Base-by-base conservation (phyloP, 2,113 vertebrate genomes). In the Pycnonotus jocosus region DNA sequence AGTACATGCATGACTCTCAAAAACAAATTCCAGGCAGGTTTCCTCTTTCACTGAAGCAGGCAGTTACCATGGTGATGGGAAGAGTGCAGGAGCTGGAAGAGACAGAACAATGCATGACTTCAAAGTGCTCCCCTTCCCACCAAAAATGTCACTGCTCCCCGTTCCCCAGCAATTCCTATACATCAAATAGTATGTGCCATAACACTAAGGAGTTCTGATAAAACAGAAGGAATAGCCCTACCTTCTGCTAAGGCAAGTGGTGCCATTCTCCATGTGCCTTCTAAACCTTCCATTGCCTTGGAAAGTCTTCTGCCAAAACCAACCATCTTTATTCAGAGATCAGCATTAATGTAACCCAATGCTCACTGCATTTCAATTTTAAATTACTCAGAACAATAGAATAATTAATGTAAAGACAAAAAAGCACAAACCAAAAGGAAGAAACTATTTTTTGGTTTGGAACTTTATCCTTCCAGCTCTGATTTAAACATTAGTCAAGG, bases 11-110 rank as follows among this genome's bases (percentile, higher is more conserved):
- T 88, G 94, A 81, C 84, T 95, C 80, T 83, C 42, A 66, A 87
- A 92, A 93, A 7, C 88, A 94, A 72, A 95, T 92, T 95, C 91
- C 92, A 72, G 48, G 92, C 93, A 95, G 93, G 88, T 94, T 97
- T 96, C 76, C 28, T 90, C 72, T 93, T 90, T 94, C 88, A 74
- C 68, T 62, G 64, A 71, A 92, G 69, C 92, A 78, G 68, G 61
- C 88, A 74, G 96, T 97, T 97, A 86, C 95, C 93, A 96, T 97
- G 95, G 96, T 90, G 88, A 97, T 95, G 69, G 85, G 60, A 88
- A 92, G 50, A 60, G 85, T 90, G 83, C 61, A 95, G 69, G 76
- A 85, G 71, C 70, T 65, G 47, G 78, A 89, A 93, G 68, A 95
- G 85, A 77, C 88, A 88, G 92, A 96, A 97, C 92, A 96, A 86